A percentile compares a stretch with the other conserved stretches of the same genome.
Evolutionary conservation across 1,140 invertebrate species (phyloP).

Genomic region (Tetragonula clypearis): DNA sequence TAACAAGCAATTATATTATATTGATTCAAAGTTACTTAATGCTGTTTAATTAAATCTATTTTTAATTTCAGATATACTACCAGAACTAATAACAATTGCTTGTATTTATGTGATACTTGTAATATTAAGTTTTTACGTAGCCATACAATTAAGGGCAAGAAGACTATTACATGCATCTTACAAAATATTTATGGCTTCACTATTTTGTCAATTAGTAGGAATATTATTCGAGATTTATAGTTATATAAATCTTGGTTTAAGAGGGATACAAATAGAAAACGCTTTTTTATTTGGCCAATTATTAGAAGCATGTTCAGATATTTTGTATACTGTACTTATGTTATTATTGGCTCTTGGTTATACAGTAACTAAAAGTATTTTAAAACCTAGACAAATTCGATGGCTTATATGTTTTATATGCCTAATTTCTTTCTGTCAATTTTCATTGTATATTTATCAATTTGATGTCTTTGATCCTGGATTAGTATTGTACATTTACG

Average conservation of each 20-base stretch:
- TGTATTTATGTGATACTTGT: conserved; percentile 82
- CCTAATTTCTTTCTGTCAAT: conserved; percentile 84
- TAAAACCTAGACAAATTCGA: conserved; percentile 89
- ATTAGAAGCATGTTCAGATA: conserved; percentile 87
- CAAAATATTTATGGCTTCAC: conserved; percentile 90
- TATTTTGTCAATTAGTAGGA: conserved; percentile 85
- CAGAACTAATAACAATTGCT: conserved; percentile 85
- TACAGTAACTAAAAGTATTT: conserved; percentile 92
- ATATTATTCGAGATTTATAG: conserved; percentile 56
- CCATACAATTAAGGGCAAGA: conserved; percentile 87
- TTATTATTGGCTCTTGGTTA: conserved; percentile 94
- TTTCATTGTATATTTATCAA: conserved; percentile 90
- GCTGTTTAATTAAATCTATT: conserved; percentile 29
- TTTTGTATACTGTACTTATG: conserved; percentile 89
- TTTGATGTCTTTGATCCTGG: conserved; percentile 93
- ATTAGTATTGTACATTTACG: conserved; percentile 93
- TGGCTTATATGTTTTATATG: conserved; percentile 91
- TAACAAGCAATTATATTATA: conserved; percentile 64
- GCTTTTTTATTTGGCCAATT: conserved; percentile 83
- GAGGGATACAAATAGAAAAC: conserved; percentile 33
- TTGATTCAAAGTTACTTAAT: background rate
- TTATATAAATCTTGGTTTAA: conserved; percentile 61
- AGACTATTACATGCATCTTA: conserved; percentile 94
- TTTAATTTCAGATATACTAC: conserved; percentile 87
- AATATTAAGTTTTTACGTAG: conserved; percentile 82